Evolutionary conservation across 1,140 invertebrate genomes (phyloP).

Genomic region (Globodera rostochiensis): DNA sequence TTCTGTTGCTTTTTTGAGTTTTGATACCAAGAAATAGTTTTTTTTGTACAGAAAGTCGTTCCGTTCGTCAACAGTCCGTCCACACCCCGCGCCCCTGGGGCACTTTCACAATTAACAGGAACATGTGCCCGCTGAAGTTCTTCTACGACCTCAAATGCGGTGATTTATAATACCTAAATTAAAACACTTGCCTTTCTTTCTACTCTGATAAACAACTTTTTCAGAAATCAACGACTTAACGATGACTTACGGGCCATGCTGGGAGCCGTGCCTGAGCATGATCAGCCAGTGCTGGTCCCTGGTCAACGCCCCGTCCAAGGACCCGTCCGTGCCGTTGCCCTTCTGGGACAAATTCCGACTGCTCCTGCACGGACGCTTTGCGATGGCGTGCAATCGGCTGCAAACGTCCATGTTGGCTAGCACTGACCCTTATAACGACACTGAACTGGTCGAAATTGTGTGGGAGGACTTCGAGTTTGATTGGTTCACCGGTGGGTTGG

Average conservation of each 20-base stretch:
- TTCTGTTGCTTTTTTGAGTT: not conserved
- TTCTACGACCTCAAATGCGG: constrained; percentile 93
- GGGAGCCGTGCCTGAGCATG: constrained; percentile 95
- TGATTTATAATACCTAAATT: constrained; percentile 46
- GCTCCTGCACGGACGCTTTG: constrained; percentile 86
- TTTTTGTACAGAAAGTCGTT: constrained; percentile 40
- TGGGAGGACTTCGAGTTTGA: constrained; percentile 89
- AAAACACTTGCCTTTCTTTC: too few species aligned
- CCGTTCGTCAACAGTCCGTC: constrained; percentile 61
- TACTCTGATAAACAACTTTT: too few species aligned
- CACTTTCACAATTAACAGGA: constrained; percentile 70
- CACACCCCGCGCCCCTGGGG: constrained; percentile 69
- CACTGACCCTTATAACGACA: constrained; percentile 72
- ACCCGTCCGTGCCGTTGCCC: constrained; percentile 87
- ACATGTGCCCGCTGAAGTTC: constrained; percentile 92
- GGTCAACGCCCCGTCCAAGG: constrained; percentile 83
- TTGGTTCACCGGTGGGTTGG: constrained; percentile 83
- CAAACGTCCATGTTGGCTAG: constrained; percentile 88
- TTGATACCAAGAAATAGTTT: constrained; percentile 17
- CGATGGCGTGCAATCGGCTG: constrained; percentile 81
- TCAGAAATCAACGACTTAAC: constrained; percentile 80
- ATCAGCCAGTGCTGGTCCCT: constrained; percentile 80
- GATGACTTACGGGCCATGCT: constrained; percentile 94
- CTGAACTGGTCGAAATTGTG: constrained; percentile 95
- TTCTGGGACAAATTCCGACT: constrained; percentile 92